Percentiles rank a stretch among this genome's conserved stretches.
Evolutionary conservation across 2,797 vertebrate species (phyloP).

Genomic region (Erithacus rubecula): DNA sequence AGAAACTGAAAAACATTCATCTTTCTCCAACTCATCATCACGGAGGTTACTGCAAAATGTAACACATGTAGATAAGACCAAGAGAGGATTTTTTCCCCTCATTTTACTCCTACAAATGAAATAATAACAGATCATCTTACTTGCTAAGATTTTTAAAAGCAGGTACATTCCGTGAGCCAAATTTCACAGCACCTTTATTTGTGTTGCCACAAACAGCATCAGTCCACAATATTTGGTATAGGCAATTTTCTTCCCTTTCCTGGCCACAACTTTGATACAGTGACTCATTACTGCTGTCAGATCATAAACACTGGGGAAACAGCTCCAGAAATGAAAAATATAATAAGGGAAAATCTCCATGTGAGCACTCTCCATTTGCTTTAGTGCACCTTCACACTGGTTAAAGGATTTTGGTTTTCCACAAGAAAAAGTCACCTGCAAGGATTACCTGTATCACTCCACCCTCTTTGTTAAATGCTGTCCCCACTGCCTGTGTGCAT

Average conservation of each 20-base stretch:
- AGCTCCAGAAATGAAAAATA: background rate
- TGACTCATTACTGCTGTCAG: constrained; percentile 66
- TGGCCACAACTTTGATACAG: constrained; percentile 53
- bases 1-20: constrained; percentile 69
- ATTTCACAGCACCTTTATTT: constrained; percentile 49
- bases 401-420: background rate
- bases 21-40: constrained; percentile 64
- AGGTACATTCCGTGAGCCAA: constrained; percentile 37
- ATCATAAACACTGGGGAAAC: constrained; percentile 63
- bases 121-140: constrained; percentile 38
- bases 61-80: constrained; percentile 60
- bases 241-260: background rate
- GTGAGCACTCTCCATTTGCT: background rate
- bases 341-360: background rate
- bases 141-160: constrained; percentile 49
- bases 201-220: constrained; percentile 36
- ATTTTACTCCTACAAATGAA: constrained; percentile 58
- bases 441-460: background rate
- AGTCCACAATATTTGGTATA: constrained; percentile 12
- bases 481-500: background rate
- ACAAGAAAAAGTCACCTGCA: background rate
- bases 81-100: background rate
- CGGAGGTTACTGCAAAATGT: constrained; percentile 64
- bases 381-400: background rate
- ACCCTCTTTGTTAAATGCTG: background rate